Conservation (phyloP, 2,797 vertebrate species). For the Falco columbarius region DNA sequence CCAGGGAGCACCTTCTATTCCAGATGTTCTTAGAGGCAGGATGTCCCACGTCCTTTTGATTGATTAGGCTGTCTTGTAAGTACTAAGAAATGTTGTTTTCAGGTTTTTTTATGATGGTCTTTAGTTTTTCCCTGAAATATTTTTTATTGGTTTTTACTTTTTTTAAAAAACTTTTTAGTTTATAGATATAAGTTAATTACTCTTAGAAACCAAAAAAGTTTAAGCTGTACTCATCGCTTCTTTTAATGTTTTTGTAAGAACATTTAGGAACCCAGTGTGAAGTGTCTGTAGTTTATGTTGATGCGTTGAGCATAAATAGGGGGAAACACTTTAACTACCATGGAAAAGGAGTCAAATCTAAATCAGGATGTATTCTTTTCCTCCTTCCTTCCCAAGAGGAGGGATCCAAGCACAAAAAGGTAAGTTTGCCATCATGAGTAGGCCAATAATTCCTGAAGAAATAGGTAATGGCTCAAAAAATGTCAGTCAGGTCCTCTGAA, state of each 20-base stretch:
- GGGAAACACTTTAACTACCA: neutral
- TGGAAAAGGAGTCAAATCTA: neutral
- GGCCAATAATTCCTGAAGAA: neutral
- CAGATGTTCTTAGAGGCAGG: neutral
- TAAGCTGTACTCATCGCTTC: neutral
- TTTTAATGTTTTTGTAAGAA: neutral
- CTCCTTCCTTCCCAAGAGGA: neutral
- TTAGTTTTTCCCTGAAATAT: neutral
- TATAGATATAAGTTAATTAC: neutral
- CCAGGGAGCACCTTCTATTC: neutral
- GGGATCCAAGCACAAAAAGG: neutral
- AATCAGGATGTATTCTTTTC: neutral
- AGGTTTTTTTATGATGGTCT: neutral
- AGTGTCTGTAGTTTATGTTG: neutral
- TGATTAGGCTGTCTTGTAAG: neutral
- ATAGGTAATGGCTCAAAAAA: neutral
- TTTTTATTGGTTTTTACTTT: neutral
- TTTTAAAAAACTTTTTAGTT: neutral
- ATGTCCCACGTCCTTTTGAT: neutral
- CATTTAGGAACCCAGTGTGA: accelerated
- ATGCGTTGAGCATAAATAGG: neutral
- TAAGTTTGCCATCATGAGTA: neutral
- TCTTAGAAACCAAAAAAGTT: neutral
- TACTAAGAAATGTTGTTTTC: neutral
- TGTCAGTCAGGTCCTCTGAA: neutral